These are phyloP conservation scores for Pelochelys cantorii DNA, from an alignment of 2,797 vertebrate genomes.

Conservation along the genomic window DNA sequence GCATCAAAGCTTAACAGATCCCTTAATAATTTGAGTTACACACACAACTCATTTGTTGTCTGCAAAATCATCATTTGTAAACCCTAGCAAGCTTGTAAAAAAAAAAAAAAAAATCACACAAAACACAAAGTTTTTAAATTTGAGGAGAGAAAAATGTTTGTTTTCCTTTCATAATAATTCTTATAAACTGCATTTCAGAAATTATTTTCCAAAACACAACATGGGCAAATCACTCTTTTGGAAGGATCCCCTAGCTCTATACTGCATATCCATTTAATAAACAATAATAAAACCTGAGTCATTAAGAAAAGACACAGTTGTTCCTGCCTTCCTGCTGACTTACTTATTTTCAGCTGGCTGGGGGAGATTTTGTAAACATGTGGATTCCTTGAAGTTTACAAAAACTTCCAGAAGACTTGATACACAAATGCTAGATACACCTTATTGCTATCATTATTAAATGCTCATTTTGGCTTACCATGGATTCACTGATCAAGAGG, in stretches of 20 bases:
- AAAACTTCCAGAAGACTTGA: constrained; percentile 10
- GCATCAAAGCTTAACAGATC: background rate
- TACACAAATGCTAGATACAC: background rate
- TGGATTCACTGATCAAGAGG: constrained; percentile 96
- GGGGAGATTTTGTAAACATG: constrained; percentile 13
- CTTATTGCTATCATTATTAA: background rate
- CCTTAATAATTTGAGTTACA: background rate
- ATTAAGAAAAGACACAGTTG: background rate
- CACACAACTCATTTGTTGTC: background rate
- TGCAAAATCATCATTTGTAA: background rate
- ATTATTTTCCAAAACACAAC: background rate
- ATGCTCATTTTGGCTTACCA: constrained; percentile 88
- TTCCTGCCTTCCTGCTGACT: background rate
- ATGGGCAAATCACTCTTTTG: background rate
- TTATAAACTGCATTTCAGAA: background rate
- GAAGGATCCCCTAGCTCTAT: background rate
- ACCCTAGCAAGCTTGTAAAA: background rate
- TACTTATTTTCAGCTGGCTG: constrained; percentile 2
- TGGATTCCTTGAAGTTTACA: background rate
- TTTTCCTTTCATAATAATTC: background rate
- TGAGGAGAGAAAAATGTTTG: no score
- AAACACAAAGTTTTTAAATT: background rate
- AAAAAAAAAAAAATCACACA: background rate
- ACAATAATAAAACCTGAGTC: background rate
- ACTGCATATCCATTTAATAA: background rate